These are phyloP conservation scores for Xestia rhomboidea DNA, from an alignment of 2,888 invertebrate species.

Conservation along the genomic window DNA sequence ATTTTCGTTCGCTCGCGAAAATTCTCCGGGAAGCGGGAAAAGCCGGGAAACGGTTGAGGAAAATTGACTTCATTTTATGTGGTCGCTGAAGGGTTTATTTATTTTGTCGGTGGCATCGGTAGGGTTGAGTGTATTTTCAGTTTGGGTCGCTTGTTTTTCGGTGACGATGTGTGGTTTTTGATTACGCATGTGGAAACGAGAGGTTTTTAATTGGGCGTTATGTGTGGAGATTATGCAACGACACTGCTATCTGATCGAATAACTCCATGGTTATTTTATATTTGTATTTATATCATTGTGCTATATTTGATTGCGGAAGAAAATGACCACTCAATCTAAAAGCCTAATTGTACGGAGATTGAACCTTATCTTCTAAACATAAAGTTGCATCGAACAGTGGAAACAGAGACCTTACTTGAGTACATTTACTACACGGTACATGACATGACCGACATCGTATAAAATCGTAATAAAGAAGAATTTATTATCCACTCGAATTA, in stretches of 20 bases:
- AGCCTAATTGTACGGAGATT: background rate
- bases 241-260: too few relatives aligned
- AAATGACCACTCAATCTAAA: background rate
- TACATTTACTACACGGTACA: background rate
- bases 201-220: background rate
- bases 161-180: conserved; percentile 43
- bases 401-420: background rate
- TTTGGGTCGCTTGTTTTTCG: conserved; percentile 30
- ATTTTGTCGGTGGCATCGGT: conserved; percentile 75
- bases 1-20: conserved; percentile 65
- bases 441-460: background rate
- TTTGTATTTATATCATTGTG: background rate
- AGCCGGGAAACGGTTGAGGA: conserved; percentile 76
- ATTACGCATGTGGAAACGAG: conserved; percentile 2
- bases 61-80: conserved; percentile 85
- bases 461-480: background rate
- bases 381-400: background rate
- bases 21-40: conserved; percentile 71
- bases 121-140: conserved; percentile 69
- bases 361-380: background rate
- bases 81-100: conserved; percentile 81
- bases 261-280: too few relatives aligned
- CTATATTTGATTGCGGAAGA: background rate
- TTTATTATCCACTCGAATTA: background rate
- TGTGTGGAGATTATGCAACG: background rate